Evolutionary conservation across 2,113 vertebrate species (phyloP).

Genomic region (Furnarius figulus): DNA sequence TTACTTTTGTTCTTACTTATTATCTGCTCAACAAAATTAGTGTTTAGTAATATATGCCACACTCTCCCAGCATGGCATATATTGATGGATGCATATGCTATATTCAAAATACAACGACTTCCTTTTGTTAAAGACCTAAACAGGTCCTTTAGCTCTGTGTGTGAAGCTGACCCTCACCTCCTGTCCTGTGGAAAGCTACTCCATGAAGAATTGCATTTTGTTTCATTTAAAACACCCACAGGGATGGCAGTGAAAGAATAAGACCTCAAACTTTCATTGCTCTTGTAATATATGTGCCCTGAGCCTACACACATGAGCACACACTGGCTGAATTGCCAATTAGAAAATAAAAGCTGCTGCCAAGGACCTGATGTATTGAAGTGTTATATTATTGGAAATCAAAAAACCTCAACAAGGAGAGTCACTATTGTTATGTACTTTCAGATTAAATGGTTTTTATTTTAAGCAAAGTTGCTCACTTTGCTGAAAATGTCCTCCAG

Average conservation of each 20-base stretch:
- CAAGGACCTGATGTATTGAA: background rate
- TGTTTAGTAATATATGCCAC: background rate
- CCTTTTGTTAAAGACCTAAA: background rate
- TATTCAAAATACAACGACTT: background rate
- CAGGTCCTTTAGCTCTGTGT: background rate
- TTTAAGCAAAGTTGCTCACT: background rate
- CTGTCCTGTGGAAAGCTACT: background rate
- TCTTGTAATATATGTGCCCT: background rate
- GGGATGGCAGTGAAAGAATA: background rate
- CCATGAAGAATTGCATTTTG: background rate
- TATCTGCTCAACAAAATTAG: conserved; percentile 40
- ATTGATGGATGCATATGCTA: background rate
- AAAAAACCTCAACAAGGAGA: background rate
- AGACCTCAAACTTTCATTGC: background rate
- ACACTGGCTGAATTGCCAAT: background rate
- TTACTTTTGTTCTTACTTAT: conserved; percentile 47
- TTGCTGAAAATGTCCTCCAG: background rate
- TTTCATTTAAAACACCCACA: background rate
- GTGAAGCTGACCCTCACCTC: background rate
- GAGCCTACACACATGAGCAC: background rate
- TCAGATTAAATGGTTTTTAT: background rate
- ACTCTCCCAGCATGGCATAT: background rate
- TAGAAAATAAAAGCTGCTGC: conserved; percentile 19
- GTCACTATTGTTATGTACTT: background rate
- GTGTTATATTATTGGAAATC: background rate